Percentiles rank a stretch among this genome's conserved stretches.
Conservation (phyloP, 2,888 invertebrate genomes). For the Acleris holmiana region DNA sequence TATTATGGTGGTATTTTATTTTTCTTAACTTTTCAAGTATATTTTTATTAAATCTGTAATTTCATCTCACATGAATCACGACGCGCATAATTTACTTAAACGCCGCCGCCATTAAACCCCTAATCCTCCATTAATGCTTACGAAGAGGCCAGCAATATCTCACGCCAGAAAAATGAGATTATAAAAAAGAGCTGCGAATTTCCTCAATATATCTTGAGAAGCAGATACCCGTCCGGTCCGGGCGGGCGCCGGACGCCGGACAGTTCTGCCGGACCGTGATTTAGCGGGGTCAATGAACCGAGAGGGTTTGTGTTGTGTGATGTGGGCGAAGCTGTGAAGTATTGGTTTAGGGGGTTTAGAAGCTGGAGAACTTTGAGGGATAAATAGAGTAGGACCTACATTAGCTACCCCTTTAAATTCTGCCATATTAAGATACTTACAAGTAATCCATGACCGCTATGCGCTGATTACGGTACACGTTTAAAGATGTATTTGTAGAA, state of each 20-base stretch:
- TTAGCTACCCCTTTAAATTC: too few species aligned
- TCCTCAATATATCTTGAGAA: constrained; percentile 12
- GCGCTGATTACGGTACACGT: too few species aligned
- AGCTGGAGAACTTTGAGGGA: background rate
- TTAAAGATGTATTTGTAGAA: too few species aligned
- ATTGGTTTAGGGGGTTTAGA: background rate
- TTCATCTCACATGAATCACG: too few species aligned
- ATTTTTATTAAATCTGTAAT: too few species aligned
- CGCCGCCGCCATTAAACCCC: too few species aligned
- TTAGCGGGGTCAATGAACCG: constrained; percentile 21
- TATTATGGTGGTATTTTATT: too few species aligned
- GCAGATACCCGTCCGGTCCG: constrained; percentile 3
- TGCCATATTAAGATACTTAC: too few species aligned
- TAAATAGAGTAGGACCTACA: background rate
- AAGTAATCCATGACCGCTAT: too few species aligned
- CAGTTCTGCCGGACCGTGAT: constrained; percentile 3
- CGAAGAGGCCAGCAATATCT: background rate
- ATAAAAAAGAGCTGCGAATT: background rate
- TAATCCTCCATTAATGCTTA: too few species aligned
- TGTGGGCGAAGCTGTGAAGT: constrained; percentile 1
- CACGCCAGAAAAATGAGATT: background rate
- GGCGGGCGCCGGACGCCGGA: constrained; percentile 3
- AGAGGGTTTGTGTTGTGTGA: constrained; percentile 4
- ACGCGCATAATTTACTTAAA: too few species aligned
- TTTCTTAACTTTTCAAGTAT: too few species aligned